Percentiles rank a stretch among this genome's conserved stretches.
Evolutionary conservation across 1,140 invertebrate genomes (phyloP).

Genomic region (Mizuhopecten yessoensis): DNA sequence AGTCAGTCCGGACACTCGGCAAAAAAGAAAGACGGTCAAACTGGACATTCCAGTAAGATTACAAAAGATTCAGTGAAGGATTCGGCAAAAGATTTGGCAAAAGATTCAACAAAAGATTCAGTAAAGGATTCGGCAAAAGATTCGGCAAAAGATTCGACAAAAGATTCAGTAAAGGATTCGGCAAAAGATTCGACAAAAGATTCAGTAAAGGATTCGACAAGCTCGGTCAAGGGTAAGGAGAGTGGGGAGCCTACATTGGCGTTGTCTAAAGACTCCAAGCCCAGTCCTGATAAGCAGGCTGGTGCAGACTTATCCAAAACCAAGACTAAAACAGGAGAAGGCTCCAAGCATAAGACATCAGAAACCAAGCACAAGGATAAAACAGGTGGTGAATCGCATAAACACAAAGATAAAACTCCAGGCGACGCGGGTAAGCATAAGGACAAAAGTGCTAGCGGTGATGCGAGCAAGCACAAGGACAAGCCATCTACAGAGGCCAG

Average conservation of each 20-base stretch:
- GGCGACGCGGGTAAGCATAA: constrained; percentile 79
- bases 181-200: background rate
- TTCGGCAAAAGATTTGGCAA: background rate
- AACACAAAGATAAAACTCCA: constrained; percentile 61
- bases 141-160: background rate
- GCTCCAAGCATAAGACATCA: constrained; percentile 61
- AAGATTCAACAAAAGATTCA: background rate
- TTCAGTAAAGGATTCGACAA: background rate
- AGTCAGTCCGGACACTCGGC: constrained; percentile 2
- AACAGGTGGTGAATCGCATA: constrained; percentile 58
- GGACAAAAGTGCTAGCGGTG: constrained; percentile 54
- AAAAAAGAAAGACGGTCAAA: background rate
- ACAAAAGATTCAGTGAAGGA: background rate
- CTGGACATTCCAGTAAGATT: background rate
- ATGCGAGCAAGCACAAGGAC: constrained; percentile 28
- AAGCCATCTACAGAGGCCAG: constrained; percentile 46
- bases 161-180: background rate
- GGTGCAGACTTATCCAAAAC: constrained; percentile 49
- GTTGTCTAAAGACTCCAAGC: background rate
- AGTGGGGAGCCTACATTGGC: background rate
- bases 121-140: background rate
- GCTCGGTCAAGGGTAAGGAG: background rate
- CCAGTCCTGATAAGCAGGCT: constrained; percentile 40
- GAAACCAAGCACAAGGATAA: constrained; percentile 62
- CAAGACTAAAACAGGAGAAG: constrained; percentile 28